These are phyloP conservation scores for Aethes cnicana DNA, from an alignment of 2,888 invertebrate species.

Conservation along the genomic window DNA sequence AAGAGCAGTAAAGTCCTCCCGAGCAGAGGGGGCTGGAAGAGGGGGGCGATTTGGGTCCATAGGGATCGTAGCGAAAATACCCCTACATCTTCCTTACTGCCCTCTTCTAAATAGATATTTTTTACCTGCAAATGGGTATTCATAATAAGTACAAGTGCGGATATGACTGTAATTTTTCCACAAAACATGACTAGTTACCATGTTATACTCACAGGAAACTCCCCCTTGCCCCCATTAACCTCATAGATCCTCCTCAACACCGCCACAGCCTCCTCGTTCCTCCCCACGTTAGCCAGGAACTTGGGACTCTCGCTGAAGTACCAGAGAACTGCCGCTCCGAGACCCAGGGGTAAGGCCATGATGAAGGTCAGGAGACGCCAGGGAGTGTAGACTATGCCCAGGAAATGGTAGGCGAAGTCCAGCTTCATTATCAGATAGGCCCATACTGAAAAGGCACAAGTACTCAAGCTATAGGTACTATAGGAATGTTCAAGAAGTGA, in stretches of 20 bases:
- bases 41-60: slow-evolving; percentile 78
- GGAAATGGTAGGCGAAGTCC: slow-evolving; percentile 56
- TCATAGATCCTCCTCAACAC: slow-evolving; percentile 83
- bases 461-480: no score
- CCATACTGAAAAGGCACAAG: slow-evolving; percentile 64
- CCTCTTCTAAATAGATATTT: slow-evolving; percentile 57
- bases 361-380: slow-evolving; percentile 72
- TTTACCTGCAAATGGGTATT: slow-evolving; percentile 5
- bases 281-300: slow-evolving; percentile 86
- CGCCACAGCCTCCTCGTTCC: slow-evolving; percentile 82
- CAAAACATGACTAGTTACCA: not conserved
- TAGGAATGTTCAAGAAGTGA: no score
- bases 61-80: slow-evolving; percentile 73
- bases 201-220: slow-evolving; percentile 57
- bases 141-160: not conserved
- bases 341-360: slow-evolving; percentile 83
- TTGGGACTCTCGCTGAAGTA: slow-evolving; percentile 89
- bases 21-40: slow-evolving; percentile 80
- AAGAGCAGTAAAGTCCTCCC: slow-evolving; percentile 78
- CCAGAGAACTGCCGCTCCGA: slow-evolving; percentile 82
- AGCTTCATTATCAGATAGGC: slow-evolving; percentile 65
- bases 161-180: not conserved
- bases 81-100: slow-evolving; percentile 52
- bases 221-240: slow-evolving; percentile 71
- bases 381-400: slow-evolving; percentile 60